These are phyloP conservation scores for Listronotus bonariensis DNA, from an alignment of 1,140 invertebrate genomes.

Conservation along the genomic window DNA sequence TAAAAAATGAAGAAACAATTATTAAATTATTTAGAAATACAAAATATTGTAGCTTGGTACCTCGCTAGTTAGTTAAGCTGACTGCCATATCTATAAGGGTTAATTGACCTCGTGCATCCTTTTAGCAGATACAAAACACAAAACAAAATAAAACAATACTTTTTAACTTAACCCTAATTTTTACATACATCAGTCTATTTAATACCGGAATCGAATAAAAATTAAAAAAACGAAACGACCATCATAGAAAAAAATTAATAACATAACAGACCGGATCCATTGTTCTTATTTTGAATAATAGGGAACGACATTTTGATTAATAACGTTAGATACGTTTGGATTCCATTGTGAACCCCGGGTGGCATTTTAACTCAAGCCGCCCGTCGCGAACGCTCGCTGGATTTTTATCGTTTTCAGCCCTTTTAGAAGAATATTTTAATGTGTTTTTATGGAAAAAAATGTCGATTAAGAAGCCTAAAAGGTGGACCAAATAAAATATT, in stretches of 20 bases:
- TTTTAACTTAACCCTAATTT: too few species aligned
- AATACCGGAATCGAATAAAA: slow-evolving; percentile 15
- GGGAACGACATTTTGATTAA: slow-evolving; percentile 40
- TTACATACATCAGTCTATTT: too few species aligned
- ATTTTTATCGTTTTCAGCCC: slow-evolving; percentile 36
- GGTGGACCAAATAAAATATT: too few species aligned
- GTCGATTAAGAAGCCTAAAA: neutral
- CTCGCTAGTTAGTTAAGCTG: too few species aligned
- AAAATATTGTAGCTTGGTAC: too few species aligned
- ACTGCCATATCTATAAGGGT: too few species aligned
- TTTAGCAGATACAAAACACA: too few species aligned
- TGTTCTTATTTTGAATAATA: slow-evolving; percentile 41
- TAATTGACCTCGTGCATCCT: too few species aligned
- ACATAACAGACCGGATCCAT: slow-evolving; percentile 27
- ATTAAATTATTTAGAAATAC: too few species aligned
- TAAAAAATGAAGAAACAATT: too few species aligned
- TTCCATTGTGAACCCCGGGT: slow-evolving; percentile 36
- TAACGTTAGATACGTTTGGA: slow-evolving; percentile 39
- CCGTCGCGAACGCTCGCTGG: slow-evolving; percentile 19
- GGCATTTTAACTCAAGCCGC: slow-evolving; percentile 30
- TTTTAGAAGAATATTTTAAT: slow-evolving; percentile 11
- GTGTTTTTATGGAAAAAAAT: slow-evolving; percentile 14
- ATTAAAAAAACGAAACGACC: slow-evolving; percentile 1
- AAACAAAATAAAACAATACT: too few species aligned
- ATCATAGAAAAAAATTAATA: slow-evolving; percentile 20